Base-by-base conservation (phyloP, 2,888 invertebrate species). In the Netelia inedita region DNA sequence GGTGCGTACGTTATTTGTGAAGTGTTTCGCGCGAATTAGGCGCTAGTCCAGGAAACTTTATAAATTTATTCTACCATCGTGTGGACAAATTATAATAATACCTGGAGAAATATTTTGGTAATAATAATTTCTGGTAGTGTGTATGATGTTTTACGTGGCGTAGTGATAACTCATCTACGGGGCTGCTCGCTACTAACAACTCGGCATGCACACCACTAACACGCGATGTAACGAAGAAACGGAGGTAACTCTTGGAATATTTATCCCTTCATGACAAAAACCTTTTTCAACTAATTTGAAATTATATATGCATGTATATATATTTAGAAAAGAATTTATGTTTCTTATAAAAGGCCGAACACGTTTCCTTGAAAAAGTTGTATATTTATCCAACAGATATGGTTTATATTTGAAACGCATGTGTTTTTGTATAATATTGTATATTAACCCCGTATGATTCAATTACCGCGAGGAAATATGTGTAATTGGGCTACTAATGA, bases 211-310 rank as follows among this genome's bases (percentile, higher is more conserved):
- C 28, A 28, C 28, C 28, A 28, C 28, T 28, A 28, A 28, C 21
- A 59, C 41, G 59, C 59, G 21, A 72, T 23, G 72, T 41, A 43
- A 59, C 57, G 71, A 72, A 46, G 41, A 35, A 72, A 21, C 72
- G 14, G 59, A 72, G 72, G 72, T 72, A 72, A 72, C 14, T 35
- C 10, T 59, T 21, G 2, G 19, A 57, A 28, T 43, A 41, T 19
- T 28, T 14, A 11, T 68, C 46, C n/a, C 14, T 46, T 46, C 14
- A 46, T 46, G 46, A 46, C 14, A 14, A 46, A 46, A 46, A 46
- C 14, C 46, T 46, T 14, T 14, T 46, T 10, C 14, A 46, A 11
- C 14, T 46, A 14, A 46, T 10, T 46, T 46, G 46, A 46, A 14
- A 14, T 46, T 46, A 46, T 14, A 14, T 46, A 46, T 14, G 46